Evolutionary conservation across 30 jellyfish, hydroid and myxozoan species (phyloP).

Genomic region (Turritopsis rubra): DNA sequence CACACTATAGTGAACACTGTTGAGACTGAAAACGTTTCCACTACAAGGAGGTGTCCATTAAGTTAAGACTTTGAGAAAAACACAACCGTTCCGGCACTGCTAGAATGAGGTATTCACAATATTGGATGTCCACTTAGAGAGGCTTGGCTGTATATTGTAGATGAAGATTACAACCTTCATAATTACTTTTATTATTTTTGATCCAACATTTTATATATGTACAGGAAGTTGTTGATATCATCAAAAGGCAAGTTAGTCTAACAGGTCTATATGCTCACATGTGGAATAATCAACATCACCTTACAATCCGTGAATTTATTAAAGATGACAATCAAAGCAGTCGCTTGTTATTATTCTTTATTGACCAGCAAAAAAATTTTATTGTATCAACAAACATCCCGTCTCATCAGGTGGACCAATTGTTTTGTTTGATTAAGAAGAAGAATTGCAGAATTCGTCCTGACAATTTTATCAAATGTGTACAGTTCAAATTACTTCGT

Average conservation of each 20-base stretch:
- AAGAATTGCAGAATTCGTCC: constrained; percentile 45
- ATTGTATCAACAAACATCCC: constrained; percentile 58
- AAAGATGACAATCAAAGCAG: constrained; percentile 7
- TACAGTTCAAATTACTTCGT: constrained; percentile 66
- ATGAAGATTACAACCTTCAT: too few relatives aligned
- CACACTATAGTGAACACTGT: too few relatives aligned
- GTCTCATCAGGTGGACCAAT: constrained; percentile 60
- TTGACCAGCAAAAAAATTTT: constrained; percentile 6
- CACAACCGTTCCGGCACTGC: too few relatives aligned
- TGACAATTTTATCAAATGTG: constrained; percentile 33
- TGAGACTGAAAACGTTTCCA: too few relatives aligned
- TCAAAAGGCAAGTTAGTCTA: constrained; percentile 34
- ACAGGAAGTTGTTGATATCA: constrained; percentile 16
- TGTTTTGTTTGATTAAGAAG: constrained; percentile 56
- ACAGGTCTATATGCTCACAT: constrained; percentile 29
- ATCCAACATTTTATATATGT: background rate
- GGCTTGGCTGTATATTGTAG: too few relatives aligned
- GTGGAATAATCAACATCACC: constrained; percentile 40
- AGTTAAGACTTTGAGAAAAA: too few relatives aligned
- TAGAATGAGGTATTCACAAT: too few relatives aligned
- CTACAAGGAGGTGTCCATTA: too few relatives aligned
- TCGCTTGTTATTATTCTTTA: background rate
- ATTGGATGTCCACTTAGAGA: too few relatives aligned
- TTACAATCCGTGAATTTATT: constrained; percentile 6
- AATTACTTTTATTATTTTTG: background rate